Conservation (phyloP, 2,888 invertebrate genomes). For the Habrosyne pyritoides region DNA sequence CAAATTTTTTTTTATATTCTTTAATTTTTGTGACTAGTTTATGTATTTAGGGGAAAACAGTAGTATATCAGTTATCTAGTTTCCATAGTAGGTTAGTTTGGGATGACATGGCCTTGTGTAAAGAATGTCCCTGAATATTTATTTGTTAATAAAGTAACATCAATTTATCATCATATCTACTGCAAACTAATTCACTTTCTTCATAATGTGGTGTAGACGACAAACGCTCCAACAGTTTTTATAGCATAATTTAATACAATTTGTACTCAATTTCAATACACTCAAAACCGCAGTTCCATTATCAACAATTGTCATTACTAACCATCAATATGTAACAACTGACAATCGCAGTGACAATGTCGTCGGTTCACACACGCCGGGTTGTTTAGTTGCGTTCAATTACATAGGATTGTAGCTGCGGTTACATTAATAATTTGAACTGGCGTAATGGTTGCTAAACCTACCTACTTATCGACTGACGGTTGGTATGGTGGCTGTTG, state of each 20-base stretch:
- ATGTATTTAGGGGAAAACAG: too few relatives aligned
- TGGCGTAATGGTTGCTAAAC: constrained; percentile 67
- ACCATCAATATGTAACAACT: constrained; percentile 8
- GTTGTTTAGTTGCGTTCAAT: constrained; percentile 42
- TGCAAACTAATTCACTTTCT: too few relatives aligned
- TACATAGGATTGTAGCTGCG: constrained; percentile 31
- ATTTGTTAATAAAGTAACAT: too few relatives aligned
- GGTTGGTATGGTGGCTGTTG: constrained; percentile 48
- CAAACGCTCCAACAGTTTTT: too few relatives aligned
- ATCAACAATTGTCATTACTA: not conserved
- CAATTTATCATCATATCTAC: too few relatives aligned
- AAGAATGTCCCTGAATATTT: too few relatives aligned
- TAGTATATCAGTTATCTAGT: too few relatives aligned
- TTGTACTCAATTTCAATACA: not conserved
- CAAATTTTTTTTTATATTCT: too few relatives aligned
- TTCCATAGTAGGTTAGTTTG: too few relatives aligned
- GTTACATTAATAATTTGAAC: constrained; percentile 66
- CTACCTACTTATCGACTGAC: constrained; percentile 63
- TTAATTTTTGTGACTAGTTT: too few relatives aligned
- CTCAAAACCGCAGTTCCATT: not conserved
- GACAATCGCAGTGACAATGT: constrained; percentile 26
- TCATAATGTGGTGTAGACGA: too few relatives aligned
- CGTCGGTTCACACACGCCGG: constrained; percentile 33
- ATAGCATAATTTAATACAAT: not conserved
- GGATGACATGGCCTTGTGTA: too few relatives aligned